phyloP scores from a whole-genome alignment of 2,888 invertebrate species.

The Eurytoma adleriae region DNA sequence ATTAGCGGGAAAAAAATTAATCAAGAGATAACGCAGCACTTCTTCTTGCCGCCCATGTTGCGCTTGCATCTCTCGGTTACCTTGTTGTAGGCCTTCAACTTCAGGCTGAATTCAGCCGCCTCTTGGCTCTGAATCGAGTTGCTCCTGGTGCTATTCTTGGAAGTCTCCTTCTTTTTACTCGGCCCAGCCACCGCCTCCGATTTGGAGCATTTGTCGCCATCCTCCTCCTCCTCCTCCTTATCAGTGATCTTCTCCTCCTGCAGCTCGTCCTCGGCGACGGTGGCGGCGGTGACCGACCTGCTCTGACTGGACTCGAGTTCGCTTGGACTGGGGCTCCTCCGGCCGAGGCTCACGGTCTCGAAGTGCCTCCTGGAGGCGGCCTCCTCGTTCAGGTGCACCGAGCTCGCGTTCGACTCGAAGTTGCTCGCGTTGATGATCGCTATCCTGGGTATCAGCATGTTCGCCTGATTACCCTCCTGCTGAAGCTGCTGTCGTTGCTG shows the following conservation, averaged over 20 bases:
- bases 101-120: slow-evolving; percentile 64
- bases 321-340: slow-evolving; percentile 68
- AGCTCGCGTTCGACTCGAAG: slow-evolving; percentile 73
- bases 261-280: slow-evolving; percentile 60
- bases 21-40: slow-evolving; percentile 69
- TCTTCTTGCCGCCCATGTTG: slow-evolving; percentile 65
- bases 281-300: slow-evolving; percentile 55
- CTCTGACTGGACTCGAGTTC: slow-evolving; percentile 68
- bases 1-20: not conserved
- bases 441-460: slow-evolving; percentile 71
- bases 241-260: slow-evolving; percentile 60
- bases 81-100: slow-evolving; percentile 65
- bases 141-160: slow-evolving; percentile 63
- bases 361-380: slow-evolving; percentile 52
- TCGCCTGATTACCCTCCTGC: slow-evolving; percentile 23
- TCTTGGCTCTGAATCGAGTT: slow-evolving; percentile 67
- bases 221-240: slow-evolving; percentile 20
- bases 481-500: slow-evolving; percentile 44
- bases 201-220: too few species aligned
- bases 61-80: slow-evolving; percentile 67
- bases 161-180: slow-evolving; percentile 19
- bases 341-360: slow-evolving; percentile 62
- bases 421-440: slow-evolving; percentile 74
- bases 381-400: slow-evolving; percentile 67
- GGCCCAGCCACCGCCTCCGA: too few species aligned